Percentiles rank a stretch among this genome's conserved stretches.
Evolutionary conservation across 1,140 invertebrate species (phyloP).

Genomic region (Drosophila busckii): DNA sequence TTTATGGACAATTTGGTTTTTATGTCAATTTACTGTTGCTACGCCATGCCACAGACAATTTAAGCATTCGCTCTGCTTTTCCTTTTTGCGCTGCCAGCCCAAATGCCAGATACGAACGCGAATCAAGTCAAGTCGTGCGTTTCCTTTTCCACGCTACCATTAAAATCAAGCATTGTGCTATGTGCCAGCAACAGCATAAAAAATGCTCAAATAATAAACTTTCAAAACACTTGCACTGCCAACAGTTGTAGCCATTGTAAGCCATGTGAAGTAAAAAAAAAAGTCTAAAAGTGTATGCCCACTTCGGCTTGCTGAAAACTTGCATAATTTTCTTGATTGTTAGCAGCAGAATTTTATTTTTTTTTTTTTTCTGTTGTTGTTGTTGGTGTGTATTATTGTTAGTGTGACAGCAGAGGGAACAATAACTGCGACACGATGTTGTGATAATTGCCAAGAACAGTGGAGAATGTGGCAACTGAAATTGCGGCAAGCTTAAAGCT

Average conservation of each 20-base stretch:
- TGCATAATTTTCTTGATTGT: conserved; percentile 52
- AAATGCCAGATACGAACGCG: conserved; percentile 39
- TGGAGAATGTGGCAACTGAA: not conserved
- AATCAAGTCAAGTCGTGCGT: no score
- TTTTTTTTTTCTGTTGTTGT: conserved; percentile 15
- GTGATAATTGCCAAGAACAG: conserved; percentile 68
- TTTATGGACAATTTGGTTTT: conserved; percentile 77
- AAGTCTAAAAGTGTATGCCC: no score
- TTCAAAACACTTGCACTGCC: no score
- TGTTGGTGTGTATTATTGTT: conserved; percentile 42
- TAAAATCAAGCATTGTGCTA: no score
- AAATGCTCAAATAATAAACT: no score
- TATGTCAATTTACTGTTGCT: conserved; percentile 77
- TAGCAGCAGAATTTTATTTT: conserved; percentile 50
- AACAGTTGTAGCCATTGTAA: no score
- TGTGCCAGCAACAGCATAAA: no score
- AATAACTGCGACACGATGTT: conserved; percentile 72
- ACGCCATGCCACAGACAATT: conserved; percentile 71
- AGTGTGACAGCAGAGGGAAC: conserved; percentile 34
- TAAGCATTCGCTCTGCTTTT: conserved; percentile 63
- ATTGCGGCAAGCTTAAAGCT: conserved; percentile 6
- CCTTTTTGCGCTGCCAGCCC: no score
- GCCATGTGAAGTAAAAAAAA: no score
- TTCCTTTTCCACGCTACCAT: no score
- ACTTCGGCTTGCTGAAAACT: no score